Percentiles rank a stretch among this genome's conserved stretches.
These are phyloP conservation scores for Chloromyia formosa DNA, from an alignment of 2,888 invertebrate species.

Conservation along the genomic window DNA sequence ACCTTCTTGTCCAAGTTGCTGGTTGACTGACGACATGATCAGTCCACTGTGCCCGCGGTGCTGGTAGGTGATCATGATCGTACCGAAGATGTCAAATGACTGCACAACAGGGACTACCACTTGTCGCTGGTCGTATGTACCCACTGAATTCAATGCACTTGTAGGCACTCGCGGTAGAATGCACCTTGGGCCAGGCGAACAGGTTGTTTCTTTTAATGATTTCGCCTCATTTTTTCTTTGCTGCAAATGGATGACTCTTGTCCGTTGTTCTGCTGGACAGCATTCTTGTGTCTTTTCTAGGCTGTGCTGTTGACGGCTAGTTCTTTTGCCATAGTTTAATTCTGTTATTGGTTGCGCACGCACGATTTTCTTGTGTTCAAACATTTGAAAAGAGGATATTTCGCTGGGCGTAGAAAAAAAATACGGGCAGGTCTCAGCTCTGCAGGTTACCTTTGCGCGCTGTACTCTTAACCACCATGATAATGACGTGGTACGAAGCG, in stretches of 20 bases:
- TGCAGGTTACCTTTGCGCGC: too few relatives aligned
- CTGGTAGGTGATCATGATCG: background rate
- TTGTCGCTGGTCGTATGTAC: slow-evolving; percentile 2
- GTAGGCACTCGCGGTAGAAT: slow-evolving; percentile 4
- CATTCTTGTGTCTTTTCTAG: slow-evolving; percentile 15
- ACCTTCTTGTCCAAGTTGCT: slow-evolving; percentile 27
- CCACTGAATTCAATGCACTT: slow-evolving; percentile 20
- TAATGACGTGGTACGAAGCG: slow-evolving; percentile 19
- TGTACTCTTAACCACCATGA: too few relatives aligned
- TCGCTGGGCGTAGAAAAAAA: too few relatives aligned
- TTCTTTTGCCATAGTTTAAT: slow-evolving; percentile 14
- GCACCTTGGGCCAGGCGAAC: background rate
- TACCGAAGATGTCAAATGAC: slow-evolving; percentile 29
- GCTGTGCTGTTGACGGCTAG: background rate
- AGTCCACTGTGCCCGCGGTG: background rate
- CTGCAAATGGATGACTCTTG: background rate
- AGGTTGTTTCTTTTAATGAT: slow-evolving; percentile 37
- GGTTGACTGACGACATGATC: slow-evolving; percentile 16
- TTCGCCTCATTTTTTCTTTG: slow-evolving; percentile 5
- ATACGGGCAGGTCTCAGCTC: too few relatives aligned
- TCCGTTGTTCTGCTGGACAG: slow-evolving; percentile 10
- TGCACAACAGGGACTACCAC: slow-evolving; percentile 24
- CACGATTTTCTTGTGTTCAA: slow-evolving; percentile 33
- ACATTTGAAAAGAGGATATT: background rate
- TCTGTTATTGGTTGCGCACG: slow-evolving; percentile 38